Conservation (phyloP, 2,113 vertebrate species). For the Phyllostomus discolor region DNA sequence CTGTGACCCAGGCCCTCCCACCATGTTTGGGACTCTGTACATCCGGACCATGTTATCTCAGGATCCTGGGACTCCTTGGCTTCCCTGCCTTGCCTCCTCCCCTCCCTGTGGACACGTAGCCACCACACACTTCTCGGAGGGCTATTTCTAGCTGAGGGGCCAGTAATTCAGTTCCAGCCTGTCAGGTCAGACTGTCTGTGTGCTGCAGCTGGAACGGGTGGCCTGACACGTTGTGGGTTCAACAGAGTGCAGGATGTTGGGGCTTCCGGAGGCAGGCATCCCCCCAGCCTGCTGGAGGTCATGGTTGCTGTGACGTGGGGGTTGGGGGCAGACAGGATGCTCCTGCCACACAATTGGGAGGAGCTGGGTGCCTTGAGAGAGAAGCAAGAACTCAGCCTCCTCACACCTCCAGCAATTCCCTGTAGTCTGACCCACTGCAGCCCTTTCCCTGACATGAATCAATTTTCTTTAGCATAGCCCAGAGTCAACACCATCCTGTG, state of each 20-base stretch:
- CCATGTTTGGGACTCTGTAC: conserved; percentile 53
- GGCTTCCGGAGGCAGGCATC: conserved; percentile 70
- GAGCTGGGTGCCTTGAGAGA: neutral
- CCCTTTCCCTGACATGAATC: neutral
- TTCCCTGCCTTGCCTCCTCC: conserved; percentile 32
- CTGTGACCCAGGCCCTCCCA: conserved; percentile 75
- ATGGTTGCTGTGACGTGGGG: conserved; percentile 52
- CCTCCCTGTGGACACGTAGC: conserved; percentile 66
- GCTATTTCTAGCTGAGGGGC: conserved; percentile 69
- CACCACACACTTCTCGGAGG: conserved; percentile 58
- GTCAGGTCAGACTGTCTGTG: conserved; percentile 9
- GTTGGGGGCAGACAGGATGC: conserved; percentile 55
- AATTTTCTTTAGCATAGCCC: neutral
- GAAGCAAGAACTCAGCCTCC: neutral
- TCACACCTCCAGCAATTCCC: neutral
- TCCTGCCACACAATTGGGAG: neutral
- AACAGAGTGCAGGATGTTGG: conserved; percentile 70
- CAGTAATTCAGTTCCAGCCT: conserved; percentile 30
- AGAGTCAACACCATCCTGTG: neutral
- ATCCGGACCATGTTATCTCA: conserved; percentile 68
- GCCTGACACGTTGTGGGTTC: conserved; percentile 54
- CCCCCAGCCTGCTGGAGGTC: conserved; percentile 60
- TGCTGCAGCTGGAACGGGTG: conserved; percentile 11
- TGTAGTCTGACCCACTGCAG: neutral
- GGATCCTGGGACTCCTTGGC: conserved; percentile 61